Conservation (phyloP, 2,888 invertebrate genomes). For the Melinaea menophilus region DNA sequence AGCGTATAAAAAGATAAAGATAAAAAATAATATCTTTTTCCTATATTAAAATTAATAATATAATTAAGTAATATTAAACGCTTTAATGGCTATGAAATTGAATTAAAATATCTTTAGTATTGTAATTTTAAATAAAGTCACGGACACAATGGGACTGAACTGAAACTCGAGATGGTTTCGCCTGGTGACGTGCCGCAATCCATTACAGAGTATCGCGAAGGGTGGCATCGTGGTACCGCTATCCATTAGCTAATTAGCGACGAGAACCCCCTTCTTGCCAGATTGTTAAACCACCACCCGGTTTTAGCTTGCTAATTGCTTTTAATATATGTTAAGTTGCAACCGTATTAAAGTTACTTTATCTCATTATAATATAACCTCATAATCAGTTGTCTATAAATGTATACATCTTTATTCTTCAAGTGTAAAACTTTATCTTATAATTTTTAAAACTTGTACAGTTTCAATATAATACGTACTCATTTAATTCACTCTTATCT, state of each 20-base stretch:
- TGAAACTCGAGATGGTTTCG: slow-evolving; percentile 61
- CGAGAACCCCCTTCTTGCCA: slow-evolving; percentile 68
- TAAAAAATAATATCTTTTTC: too few relatives aligned
- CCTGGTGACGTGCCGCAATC: slow-evolving; percentile 67
- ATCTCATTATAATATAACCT: neutral
- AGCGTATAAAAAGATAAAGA: too few relatives aligned
- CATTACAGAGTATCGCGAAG: slow-evolving; percentile 52
- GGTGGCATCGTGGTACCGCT: slow-evolving; percentile 36
- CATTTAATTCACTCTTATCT: too few relatives aligned
- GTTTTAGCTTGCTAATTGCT: slow-evolving; percentile 63
- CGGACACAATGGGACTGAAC: slow-evolving; percentile 29
- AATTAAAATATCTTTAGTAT: slow-evolving; percentile 10
- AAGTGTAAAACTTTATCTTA: too few relatives aligned
- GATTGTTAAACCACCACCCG: slow-evolving; percentile 58
- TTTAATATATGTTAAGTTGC: slow-evolving; percentile 25
- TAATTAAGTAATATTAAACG: neutral
- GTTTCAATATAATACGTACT: too few relatives aligned
- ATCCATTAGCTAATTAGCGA: slow-evolving; percentile 74
- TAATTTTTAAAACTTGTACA: too few relatives aligned
- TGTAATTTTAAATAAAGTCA: slow-evolving; percentile 19
- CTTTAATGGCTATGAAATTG: neutral
- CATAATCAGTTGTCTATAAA: too few relatives aligned
- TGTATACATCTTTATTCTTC: too few relatives aligned
- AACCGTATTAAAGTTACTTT: neutral
- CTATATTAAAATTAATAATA: too few relatives aligned